phyloP scores from a whole-genome alignment of 2,113 vertebrate genomes.

The Hippocampus guttulatus region DNA sequence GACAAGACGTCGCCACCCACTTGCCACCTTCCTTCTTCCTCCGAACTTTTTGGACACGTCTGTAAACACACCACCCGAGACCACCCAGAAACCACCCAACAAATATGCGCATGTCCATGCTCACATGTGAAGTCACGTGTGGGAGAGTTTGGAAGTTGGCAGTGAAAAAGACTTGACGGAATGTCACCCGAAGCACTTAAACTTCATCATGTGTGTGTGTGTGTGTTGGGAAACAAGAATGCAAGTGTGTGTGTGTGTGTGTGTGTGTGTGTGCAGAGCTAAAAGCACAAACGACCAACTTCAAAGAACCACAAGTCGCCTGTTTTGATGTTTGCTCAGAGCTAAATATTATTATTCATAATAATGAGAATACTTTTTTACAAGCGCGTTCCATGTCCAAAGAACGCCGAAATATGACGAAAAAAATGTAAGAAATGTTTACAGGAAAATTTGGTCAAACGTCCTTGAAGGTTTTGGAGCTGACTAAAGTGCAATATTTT shows the following conservation, averaged over 20 bases:
- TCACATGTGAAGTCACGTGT: neutral
- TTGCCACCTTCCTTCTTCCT: neutral
- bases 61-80: neutral
- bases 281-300: slow-evolving; percentile 52
- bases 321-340: slow-evolving; percentile 28
- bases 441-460: slow-evolving; percentile 56
- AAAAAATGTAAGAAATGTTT: slow-evolving; percentile 53
- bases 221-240: neutral
- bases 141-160: no score
- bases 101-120: no score
- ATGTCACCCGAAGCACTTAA: slow-evolving; percentile 37
- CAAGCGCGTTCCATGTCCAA: neutral
- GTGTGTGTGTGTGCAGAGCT: neutral
- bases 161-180: neutral
- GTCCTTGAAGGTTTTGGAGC: slow-evolving; percentile 22
- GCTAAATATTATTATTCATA: slow-evolving; percentile 6
- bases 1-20: neutral
- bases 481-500: slow-evolving; percentile 64
- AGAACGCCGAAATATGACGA: neutral
- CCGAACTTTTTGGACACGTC: neutral
- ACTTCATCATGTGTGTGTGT: slow-evolving; percentile 1
- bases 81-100: no score
- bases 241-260: slow-evolving; percentile 5
- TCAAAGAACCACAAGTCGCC: slow-evolving; percentile 36
- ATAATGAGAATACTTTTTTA: neutral